phyloP scores from a whole-genome alignment of 2,888 invertebrate species.

The Caenorhabditis angaria region DNA sequence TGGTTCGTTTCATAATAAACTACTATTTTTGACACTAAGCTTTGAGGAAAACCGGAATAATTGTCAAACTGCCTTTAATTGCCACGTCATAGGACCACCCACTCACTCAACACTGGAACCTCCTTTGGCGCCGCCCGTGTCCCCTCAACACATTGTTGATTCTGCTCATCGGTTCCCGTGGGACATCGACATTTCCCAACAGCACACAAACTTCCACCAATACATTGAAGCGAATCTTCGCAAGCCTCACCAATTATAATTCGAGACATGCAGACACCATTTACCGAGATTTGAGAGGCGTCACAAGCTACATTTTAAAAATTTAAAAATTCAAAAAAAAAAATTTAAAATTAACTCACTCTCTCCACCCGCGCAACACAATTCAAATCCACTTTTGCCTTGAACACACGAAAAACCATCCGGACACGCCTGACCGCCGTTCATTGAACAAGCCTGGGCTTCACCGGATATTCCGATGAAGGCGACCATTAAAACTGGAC shows the following conservation, averaged over 20 bases:
- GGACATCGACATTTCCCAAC: constrained; percentile 47
- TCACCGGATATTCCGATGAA: constrained; percentile 60
- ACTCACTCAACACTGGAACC: constrained; percentile 33
- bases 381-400: constrained; percentile 52
- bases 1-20: too few species aligned
- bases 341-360: constrained; percentile 22
- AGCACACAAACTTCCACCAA: constrained; percentile 45
- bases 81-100: too few species aligned
- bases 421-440: constrained; percentile 55
- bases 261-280: constrained; percentile 53
- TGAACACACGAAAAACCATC: constrained; percentile 60
- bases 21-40: too few species aligned
- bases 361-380: constrained; percentile 61
- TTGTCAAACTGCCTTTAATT: too few species aligned
- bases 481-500: constrained; percentile 57
- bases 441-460: constrained; percentile 58
- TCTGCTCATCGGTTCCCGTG: constrained; percentile 37
- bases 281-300: constrained; percentile 51
- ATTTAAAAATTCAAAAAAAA: not conserved
- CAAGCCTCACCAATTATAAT: constrained; percentile 50
- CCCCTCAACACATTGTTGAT: constrained; percentile 45
- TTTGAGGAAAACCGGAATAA: too few species aligned
- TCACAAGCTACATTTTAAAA: constrained; percentile 49
- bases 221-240: constrained; percentile 46
- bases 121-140: not conserved